Conservation (phyloP, 2,113 vertebrate species). For the Eleginops maclovinus region DNA sequence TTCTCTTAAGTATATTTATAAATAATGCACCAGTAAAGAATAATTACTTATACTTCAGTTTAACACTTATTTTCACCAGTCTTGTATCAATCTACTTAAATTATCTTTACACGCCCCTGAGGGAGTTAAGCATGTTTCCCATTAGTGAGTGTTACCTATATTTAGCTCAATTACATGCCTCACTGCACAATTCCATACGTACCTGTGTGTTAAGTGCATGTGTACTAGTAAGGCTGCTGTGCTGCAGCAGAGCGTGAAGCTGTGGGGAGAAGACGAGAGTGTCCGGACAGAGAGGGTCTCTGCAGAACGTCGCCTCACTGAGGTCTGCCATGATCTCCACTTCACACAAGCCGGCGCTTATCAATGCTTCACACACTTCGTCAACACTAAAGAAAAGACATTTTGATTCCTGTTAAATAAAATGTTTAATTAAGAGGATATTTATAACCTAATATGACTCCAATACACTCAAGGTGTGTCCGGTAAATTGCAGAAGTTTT, state of each 20-base stretch:
- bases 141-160: not conserved
- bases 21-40: too few species aligned
- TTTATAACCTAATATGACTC: not conserved
- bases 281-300: conserved; percentile 89
- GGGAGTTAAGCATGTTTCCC: not conserved
- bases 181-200: not conserved
- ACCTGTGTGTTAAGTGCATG: conserved; percentile 90
- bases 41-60: too few species aligned
- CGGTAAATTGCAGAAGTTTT: conserved; percentile 2
- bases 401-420: not conserved
- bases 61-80: too few species aligned
- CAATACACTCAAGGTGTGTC: not conserved
- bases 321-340: conserved; percentile 80
- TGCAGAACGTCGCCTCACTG: conserved; percentile 80
- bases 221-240: conserved; percentile 79
- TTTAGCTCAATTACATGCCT: not conserved
- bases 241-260: conserved; percentile 81
- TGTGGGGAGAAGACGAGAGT: conserved; percentile 87
- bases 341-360: conserved; percentile 79
- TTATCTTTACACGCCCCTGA: not conserved
- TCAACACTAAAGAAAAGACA: conserved; percentile 79
- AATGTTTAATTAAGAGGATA: not conserved
- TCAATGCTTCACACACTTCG: conserved; percentile 83
- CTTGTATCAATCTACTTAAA: not conserved
- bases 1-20: not conserved